These are phyloP conservation scores for Euwallacea similis DNA, from an alignment of 1,140 invertebrate species.

Conservation along the genomic window DNA sequence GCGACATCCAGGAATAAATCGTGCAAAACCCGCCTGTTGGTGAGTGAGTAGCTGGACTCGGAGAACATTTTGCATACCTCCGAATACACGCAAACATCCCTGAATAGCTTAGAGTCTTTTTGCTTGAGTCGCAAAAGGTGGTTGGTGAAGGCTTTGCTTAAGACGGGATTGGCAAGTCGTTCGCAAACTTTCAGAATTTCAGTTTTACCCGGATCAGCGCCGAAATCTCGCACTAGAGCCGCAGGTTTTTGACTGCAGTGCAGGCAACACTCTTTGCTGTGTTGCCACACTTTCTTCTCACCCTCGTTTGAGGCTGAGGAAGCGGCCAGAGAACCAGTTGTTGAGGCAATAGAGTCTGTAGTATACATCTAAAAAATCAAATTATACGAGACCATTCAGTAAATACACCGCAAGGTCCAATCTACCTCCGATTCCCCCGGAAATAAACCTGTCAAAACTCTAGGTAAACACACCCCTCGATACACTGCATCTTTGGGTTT, in stretches of 20 bases:
- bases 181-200: slow-evolving; percentile 65
- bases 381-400: no score
- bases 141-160: slow-evolving; percentile 67
- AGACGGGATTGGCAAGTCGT: slow-evolving; percentile 69
- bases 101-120: slow-evolving; percentile 77
- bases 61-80: slow-evolving; percentile 83
- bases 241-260: slow-evolving; percentile 22
- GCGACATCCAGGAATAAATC: slow-evolving; percentile 89
- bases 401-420: not conserved
- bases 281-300: slow-evolving; percentile 29
- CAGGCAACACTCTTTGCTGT: slow-evolving; percentile 31
- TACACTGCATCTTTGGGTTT: slow-evolving; percentile 58
- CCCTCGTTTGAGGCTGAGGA: no score
- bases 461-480: slow-evolving; percentile 79
- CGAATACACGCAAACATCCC: slow-evolving; percentile 91
- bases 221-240: slow-evolving; percentile 16
- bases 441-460: slow-evolving; percentile 69
- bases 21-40: slow-evolving; percentile 85
- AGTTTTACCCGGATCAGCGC: slow-evolving; percentile 39
- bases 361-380: not conserved
- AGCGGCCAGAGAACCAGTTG: not conserved
- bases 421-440: slow-evolving; percentile 56
- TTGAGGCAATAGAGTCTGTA: not conserved
- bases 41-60: slow-evolving; percentile 78
- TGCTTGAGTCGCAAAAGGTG: slow-evolving; percentile 81